These are phyloP conservation scores for Micrastur ruficollis DNA, from an alignment of 2,797 vertebrate genomes.

Conservation along the genomic window DNA sequence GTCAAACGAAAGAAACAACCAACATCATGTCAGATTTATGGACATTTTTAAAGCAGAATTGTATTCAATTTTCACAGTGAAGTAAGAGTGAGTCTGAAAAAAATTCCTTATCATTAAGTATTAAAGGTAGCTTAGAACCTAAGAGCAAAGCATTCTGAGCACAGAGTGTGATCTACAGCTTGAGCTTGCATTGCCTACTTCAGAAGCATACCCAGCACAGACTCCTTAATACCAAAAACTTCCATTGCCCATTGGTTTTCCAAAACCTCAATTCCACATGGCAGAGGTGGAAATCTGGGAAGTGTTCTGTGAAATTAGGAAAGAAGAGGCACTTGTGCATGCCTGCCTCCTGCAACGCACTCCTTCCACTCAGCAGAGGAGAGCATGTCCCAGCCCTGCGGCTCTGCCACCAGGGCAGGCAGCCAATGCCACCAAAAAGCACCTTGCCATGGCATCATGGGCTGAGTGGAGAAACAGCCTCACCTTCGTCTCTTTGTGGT, in stretches of 20 bases:
- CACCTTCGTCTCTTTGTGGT: rapidly evolving
- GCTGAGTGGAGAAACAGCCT: not conserved
- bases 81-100: not conserved
- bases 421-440: rapidly evolving
- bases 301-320: not conserved
- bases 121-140: not conserved
- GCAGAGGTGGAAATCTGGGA: not conserved
- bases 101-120: not conserved
- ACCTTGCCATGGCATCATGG: rapidly evolving
- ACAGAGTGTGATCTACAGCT: rapidly evolving
- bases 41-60: not conserved
- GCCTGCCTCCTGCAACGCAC: rapidly evolving
- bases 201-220: not conserved
- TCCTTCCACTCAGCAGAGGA: not conserved
- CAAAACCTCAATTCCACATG: not conserved
- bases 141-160: not conserved
- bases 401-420: rapidly evolving
- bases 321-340: rapidly evolving
- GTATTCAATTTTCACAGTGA: not conserved
- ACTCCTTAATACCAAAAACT: not conserved
- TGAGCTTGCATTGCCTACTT: not conserved
- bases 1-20: not conserved
- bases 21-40: rapidly evolving
- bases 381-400: rapidly evolving
- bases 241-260: not conserved